A percentile compares a stretch with the other conserved stretches of the same genome.
These are phyloP conservation scores for Muntiacus reevesi DNA, from an alignment of 2,113 vertebrate genomes.

Conservation along the genomic window DNA sequence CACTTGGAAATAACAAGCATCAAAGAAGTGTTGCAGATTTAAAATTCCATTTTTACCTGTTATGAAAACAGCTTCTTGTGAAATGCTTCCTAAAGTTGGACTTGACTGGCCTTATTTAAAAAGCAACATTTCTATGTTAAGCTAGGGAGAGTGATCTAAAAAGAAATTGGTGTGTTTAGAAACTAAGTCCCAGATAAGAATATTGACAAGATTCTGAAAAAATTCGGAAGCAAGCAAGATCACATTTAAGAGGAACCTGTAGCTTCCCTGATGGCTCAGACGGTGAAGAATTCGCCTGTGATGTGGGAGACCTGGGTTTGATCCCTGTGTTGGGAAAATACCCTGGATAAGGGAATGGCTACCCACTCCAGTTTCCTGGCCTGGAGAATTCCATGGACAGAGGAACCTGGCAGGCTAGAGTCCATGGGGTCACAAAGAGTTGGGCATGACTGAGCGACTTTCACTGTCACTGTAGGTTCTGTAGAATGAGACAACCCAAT, in stretches of 20 bases:
- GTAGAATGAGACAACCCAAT: background rate
- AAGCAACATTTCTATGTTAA: background rate
- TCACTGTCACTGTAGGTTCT: background rate
- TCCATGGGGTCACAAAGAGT: background rate
- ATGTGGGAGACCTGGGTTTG: too few species aligned
- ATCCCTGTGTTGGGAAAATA: too few species aligned
- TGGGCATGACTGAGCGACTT: accelerated
- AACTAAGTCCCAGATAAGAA: background rate
- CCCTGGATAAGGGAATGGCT: too few species aligned
- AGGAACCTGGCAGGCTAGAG: background rate
- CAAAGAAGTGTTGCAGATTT: background rate
- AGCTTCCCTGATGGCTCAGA: background rate
- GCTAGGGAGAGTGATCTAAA: background rate
- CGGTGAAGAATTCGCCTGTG: accelerated
- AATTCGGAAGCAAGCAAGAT: background rate
- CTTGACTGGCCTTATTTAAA: background rate
- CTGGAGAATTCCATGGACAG: background rate
- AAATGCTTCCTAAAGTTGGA: background rate
- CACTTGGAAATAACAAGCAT: background rate
- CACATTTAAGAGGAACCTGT: background rate
- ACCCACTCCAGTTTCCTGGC: too few species aligned
- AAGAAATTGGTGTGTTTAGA: background rate
- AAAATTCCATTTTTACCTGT: background rate
- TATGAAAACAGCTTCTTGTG: background rate
- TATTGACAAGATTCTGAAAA: background rate